Evolutionary conservation across 2,888 invertebrate genomes (phyloP), one percentile per base, ranked within the genome.

Genomic region (Scaptomyza polygonia): DNA sequence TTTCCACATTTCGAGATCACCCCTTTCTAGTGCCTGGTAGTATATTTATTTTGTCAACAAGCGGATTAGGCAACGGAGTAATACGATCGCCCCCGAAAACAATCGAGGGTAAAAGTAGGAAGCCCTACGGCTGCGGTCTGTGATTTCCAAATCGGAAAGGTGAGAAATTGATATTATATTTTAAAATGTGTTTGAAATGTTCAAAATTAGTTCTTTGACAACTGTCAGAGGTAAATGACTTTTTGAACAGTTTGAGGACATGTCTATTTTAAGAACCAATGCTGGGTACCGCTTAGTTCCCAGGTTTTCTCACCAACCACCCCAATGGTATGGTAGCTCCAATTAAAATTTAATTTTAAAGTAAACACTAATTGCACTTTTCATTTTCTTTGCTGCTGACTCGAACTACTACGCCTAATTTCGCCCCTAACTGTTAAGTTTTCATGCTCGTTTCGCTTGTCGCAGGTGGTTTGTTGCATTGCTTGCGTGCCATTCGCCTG

Each of bases 401-500:
- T 74, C 56, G 14, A 56, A 57, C 68, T 51, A 39, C 48, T 51
- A 39, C 48, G 68, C 62, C 76, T 64, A 65, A 68, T 65, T 77
- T 69, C 45, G 58, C 58, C 68, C 55, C 58, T 65, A 53, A 29
- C 34, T 45, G 48, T 7, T 30, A 52, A 36, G 62, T 59, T 62
- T 48, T 43, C 59, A 51, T 49, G 69, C 57, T 53, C 51, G 64
- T 65, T 36, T 53, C 48, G 67, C 47, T 57, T 79, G 74, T 55
- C 63, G 88, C 89, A 90, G 89, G 89, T 90, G 89, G 88, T 77
- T 81, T 56, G 59, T 78, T 79, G 86, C 77, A 80, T 80, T 40
- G 69, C 56, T 79, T 86, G 88, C 84, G 86, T 88, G 88, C 53
- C 59, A 54, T 57, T 70, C 43, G 63, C 74, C 49, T 32, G 54